phyloP scores from a whole-genome alignment of 2,113 vertebrate genomes.

The Tenrec ecaudatus region DNA sequence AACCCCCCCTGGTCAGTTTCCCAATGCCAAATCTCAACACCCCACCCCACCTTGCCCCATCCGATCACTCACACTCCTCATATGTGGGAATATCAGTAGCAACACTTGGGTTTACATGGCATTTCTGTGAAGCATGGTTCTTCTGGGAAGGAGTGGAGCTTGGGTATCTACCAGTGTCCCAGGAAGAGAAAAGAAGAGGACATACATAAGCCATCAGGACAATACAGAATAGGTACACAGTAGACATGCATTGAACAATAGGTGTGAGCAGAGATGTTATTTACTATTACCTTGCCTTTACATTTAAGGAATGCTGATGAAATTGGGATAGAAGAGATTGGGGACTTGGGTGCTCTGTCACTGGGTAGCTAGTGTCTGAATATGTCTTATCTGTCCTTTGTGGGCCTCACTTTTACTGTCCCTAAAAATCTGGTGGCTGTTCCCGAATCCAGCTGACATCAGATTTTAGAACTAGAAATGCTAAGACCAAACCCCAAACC shows the following conservation, averaged over 20 bases:
- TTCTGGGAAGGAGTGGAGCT: neutral
- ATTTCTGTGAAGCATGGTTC: too few species aligned
- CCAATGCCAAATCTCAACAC: neutral
- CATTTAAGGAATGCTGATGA: neutral
- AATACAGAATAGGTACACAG: neutral
- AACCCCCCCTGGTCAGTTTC: neutral
- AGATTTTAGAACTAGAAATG: conserved; percentile 13
- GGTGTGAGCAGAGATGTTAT: neutral
- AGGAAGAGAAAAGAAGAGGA: neutral
- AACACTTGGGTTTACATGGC: neutral
- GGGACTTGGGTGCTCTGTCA: neutral
- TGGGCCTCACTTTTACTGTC: neutral
- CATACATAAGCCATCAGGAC: neutral
- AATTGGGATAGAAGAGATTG: neutral
- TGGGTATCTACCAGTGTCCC: neutral
- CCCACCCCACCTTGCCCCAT: too few species aligned
- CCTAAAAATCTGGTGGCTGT: neutral
- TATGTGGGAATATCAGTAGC: neutral
- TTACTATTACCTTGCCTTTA: neutral
- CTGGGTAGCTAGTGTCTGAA: neutral
- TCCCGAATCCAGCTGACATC: neutral
- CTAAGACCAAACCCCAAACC: neutral
- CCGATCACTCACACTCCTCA: neutral
- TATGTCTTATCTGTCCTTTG: neutral
- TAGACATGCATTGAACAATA: neutral